Evolutionary conservation across 92 coral and sea anemone genomes (phyloP).

Genomic region (Epizoanthus stellaris): DNA sequence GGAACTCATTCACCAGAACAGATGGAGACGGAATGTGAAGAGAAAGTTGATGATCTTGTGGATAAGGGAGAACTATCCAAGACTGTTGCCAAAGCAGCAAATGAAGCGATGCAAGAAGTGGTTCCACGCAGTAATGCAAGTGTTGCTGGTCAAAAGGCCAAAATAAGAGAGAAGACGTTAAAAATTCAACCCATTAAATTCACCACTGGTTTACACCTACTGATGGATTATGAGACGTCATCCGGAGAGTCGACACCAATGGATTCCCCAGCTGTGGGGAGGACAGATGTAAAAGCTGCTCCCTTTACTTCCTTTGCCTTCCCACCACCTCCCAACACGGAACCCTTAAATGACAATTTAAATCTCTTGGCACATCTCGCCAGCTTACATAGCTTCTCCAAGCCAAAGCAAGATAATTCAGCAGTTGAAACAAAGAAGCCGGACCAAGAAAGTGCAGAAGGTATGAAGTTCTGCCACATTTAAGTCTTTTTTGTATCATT

Average conservation of each 20-base stretch:
- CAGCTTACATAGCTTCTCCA: slow-evolving; percentile 16
- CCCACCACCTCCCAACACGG: slow-evolving; percentile 16
- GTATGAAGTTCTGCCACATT: not conserved
- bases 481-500: not conserved
- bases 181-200: slow-evolving; percentile 30
- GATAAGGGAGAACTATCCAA: not conserved
- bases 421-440: slow-evolving; percentile 21
- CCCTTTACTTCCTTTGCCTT: slow-evolving; percentile 24
- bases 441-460: not conserved
- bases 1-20: slow-evolving; percentile 40
- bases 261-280: slow-evolving; percentile 34
- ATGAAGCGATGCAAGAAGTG: not conserved
- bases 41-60: not conserved
- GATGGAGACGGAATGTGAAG: slow-evolving; percentile 33
- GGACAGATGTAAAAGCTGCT: not conserved
- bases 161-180: slow-evolving; percentile 1
- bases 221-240: slow-evolving; percentile 89
- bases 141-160: not conserved
- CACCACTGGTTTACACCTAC: slow-evolving; percentile 76
- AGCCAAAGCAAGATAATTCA: not conserved
- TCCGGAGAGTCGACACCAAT: slow-evolving; percentile 66
- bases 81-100: not conserved
- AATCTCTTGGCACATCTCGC: slow-evolving; percentile 50
- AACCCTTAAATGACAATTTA: slow-evolving; percentile 39
- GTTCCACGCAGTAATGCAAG: slow-evolving; percentile 20